These are phyloP conservation scores for Zeuzera pyrina DNA, from an alignment of 2,888 invertebrate genomes.

Conservation along the genomic window DNA sequence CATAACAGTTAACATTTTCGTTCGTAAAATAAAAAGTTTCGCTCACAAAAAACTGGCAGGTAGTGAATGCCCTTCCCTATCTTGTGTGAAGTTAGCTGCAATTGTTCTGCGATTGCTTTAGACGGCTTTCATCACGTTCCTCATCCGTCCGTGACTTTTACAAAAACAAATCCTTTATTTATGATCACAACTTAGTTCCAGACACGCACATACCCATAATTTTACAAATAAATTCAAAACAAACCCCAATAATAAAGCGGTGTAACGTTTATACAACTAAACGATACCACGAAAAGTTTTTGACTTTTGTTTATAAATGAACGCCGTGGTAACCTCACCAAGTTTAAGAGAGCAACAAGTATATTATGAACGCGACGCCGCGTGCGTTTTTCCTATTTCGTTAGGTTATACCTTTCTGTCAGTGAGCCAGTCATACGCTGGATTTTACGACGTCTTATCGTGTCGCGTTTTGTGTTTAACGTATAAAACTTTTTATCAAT, in stretches of 20 bases:
- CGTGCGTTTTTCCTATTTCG: conserved; percentile 46
- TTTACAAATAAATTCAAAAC: conserved; percentile 40
- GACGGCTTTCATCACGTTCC: conserved; percentile 17
- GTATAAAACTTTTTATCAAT: no score
- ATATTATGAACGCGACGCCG: no score
- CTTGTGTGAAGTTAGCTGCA: conserved; percentile 30
- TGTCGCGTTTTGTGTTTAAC: no score
- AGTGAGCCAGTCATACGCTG: conserved; percentile 42
- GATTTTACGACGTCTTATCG: no score
- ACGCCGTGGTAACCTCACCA: conserved; percentile 36
- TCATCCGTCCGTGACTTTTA: conserved; percentile 44
- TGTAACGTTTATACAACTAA: conserved; percentile 34
- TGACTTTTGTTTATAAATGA: conserved; percentile 48
- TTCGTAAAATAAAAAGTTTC: conserved; percentile 3
- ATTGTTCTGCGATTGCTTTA: conserved; percentile 4
- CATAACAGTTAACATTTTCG: conserved; percentile 9
- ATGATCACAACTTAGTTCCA: conserved; percentile 38
- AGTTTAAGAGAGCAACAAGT: no score
- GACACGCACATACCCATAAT: conserved; percentile 47
- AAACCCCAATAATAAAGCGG: conserved; percentile 32
- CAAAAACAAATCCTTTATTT: conserved; percentile 50
- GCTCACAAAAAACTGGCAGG: conserved; percentile 18
- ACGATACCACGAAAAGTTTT: conserved; percentile 37
- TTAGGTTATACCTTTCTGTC: conserved; percentile 53
- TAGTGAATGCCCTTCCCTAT: conserved; percentile 27